Evolutionary conservation across 2,797 vertebrate genomes (phyloP).

Genomic region (Urosaurus nigricauda): DNA sequence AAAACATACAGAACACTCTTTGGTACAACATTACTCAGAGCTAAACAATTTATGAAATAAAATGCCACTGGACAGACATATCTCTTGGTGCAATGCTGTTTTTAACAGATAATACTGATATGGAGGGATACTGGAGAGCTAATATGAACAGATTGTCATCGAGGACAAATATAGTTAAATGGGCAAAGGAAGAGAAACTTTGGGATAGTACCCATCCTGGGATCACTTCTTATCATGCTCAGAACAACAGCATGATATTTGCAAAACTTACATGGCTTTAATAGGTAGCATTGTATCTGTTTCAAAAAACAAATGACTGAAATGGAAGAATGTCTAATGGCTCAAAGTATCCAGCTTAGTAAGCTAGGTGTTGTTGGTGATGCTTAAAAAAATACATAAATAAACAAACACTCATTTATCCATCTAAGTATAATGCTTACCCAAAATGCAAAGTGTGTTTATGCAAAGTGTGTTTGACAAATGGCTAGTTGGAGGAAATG

Average conservation of each 20-base stretch:
- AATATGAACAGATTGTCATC: neutral
- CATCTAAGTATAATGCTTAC: neutral
- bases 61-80: conserved; percentile 25
- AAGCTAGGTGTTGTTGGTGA: neutral
- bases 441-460: neutral
- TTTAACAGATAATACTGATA: neutral
- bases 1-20: neutral
- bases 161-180: conserved; percentile 7
- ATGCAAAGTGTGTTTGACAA: neutral
- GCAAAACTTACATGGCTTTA: neutral
- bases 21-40: neutral
- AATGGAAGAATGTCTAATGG: neutral
- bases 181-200: neutral
- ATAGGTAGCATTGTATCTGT: neutral
- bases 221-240: neutral
- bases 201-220: neutral
- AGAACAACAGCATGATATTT: neutral
- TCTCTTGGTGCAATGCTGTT: neutral
- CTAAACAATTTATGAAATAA: conserved; percentile 11
- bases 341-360: neutral
- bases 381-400: neutral
- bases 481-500: neutral
- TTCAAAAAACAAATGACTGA: conserved; percentile 19
- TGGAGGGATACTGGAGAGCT: conserved; percentile 6
- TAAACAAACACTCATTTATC: too few species aligned